phyloP scores from a whole-genome alignment of 2,113 vertebrate species.

The Lichenostomus cassidix region DNA sequence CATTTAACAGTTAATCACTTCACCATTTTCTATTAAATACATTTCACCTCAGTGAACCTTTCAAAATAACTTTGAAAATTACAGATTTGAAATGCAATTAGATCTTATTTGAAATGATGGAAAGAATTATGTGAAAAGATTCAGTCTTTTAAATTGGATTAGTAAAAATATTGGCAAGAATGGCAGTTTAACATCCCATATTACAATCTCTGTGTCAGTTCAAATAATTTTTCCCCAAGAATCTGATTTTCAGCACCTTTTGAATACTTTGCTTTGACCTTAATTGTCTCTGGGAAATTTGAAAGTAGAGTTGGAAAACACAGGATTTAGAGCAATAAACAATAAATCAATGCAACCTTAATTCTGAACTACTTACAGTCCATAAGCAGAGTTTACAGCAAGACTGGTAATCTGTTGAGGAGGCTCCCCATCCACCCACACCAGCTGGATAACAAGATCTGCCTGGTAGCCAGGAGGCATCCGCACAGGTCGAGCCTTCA shows the following conservation, averaged over 20 bases:
- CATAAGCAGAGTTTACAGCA: slow-evolving; percentile 94
- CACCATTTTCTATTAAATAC: background rate
- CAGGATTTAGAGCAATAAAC: background rate
- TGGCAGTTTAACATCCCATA: background rate
- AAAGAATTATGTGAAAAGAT: background rate
- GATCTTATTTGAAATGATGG: background rate
- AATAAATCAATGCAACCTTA: background rate
- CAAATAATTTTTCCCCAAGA: background rate
- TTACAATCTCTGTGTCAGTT: background rate
- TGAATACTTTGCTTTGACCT: background rate
- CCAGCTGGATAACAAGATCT: slow-evolving; percentile 91
- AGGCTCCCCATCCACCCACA: slow-evolving; percentile 92
- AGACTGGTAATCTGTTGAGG: slow-evolving; percentile 95
- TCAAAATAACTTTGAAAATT: background rate
- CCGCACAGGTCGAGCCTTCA: slow-evolving; percentile 86
- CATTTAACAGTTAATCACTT: background rate
- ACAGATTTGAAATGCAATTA: background rate
- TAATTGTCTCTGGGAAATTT: background rate
- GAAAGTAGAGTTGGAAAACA: background rate
- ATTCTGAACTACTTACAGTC: slow-evolving; percentile 86
- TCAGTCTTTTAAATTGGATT: background rate
- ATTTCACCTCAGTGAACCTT: slow-evolving; percentile 3
- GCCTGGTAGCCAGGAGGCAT: slow-evolving; percentile 96
- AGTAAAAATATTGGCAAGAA: background rate
- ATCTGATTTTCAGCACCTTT: background rate